A percentile compares a stretch with the other conserved stretches of the same genome.
Conservation (phyloP, 2,888 invertebrate genomes). For the Limenitis camilla region DNA sequence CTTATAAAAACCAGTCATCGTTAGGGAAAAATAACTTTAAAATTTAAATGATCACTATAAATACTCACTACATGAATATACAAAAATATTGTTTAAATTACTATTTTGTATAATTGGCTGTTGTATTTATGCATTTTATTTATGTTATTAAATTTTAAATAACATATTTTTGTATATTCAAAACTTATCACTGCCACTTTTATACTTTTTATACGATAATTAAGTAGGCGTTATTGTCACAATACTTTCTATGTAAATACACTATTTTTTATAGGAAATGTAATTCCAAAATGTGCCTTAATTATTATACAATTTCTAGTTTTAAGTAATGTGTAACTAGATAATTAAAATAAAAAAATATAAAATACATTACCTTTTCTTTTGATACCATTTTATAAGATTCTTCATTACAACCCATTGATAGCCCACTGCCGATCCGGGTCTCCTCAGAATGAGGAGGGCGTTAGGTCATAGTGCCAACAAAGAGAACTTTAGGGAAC, state of each 20-base stretch:
- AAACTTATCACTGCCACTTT: constrained; percentile 14
- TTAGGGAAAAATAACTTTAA: neutral
- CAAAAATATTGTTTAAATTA: neutral
- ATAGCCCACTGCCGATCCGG: too few species aligned
- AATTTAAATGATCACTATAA: neutral
- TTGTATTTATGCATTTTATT: constrained; percentile 12
- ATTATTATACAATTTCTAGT: constrained; percentile 42
- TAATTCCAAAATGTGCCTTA: constrained; percentile 50
- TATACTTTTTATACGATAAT: constrained; percentile 6
- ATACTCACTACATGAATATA: constrained; percentile 6
- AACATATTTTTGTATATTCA: constrained; percentile 10
- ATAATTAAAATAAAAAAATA: constrained; percentile 28
- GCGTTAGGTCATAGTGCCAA: too few species aligned
- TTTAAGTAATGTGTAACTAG: constrained; percentile 39
- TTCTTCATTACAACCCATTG: too few species aligned
- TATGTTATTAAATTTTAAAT: neutral
- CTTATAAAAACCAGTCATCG: neutral
- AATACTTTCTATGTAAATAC: neutral
- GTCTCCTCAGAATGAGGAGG: too few species aligned
- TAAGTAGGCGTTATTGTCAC: neutral
- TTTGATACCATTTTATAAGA: neutral
- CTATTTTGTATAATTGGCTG: constrained; percentile 4
- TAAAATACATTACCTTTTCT: constrained; percentile 20
- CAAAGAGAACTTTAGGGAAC: too few species aligned
- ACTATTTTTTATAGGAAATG: constrained; percentile 20